Evolutionary conservation across 2,888 invertebrate genomes (phyloP).

Genomic region (Athalia rosae): DNA sequence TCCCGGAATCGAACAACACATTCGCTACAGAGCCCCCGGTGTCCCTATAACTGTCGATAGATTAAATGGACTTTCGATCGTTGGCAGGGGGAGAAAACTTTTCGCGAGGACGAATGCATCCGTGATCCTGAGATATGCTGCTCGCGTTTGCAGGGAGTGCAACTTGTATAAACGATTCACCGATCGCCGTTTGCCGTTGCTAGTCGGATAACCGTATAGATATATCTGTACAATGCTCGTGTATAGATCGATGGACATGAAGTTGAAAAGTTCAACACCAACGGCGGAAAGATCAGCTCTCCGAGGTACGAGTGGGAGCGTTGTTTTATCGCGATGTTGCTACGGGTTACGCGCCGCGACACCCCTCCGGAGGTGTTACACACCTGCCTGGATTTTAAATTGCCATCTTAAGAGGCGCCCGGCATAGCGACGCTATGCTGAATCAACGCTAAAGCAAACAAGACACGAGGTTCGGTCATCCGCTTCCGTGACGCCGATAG

Average conservation of each 20-base stretch:
- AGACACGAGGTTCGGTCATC: conserved; percentile 60
- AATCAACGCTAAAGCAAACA: conserved; percentile 66
- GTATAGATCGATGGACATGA: conserved; percentile 15
- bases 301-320: conserved; percentile 37
- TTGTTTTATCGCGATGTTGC: conserved; percentile 36
- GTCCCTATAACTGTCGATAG: no score
- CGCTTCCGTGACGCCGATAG: conserved; percentile 68
- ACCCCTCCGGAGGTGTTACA: conserved; percentile 41
- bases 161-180: no score
- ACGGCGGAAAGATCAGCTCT: conserved; percentile 32
- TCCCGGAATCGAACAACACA: no score
- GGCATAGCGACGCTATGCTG: conserved; percentile 29
- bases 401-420: conserved; percentile 35
- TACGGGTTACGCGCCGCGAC: conserved; percentile 41
- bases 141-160: no score
- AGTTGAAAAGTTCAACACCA: conserved; percentile 35
- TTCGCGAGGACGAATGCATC: no score
- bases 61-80: no score
- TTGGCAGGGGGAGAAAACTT: no score
- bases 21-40: no score
- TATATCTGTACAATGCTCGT: background rate
- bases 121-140: no score
- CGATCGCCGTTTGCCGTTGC: no score
- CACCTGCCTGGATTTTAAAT: conserved; percentile 45
- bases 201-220: background rate